Evolutionary conservation across 1,140 invertebrate species (phyloP), one percentile per base, ranked within the genome.

Genomic region (Cryptotermes secundus): DNA sequence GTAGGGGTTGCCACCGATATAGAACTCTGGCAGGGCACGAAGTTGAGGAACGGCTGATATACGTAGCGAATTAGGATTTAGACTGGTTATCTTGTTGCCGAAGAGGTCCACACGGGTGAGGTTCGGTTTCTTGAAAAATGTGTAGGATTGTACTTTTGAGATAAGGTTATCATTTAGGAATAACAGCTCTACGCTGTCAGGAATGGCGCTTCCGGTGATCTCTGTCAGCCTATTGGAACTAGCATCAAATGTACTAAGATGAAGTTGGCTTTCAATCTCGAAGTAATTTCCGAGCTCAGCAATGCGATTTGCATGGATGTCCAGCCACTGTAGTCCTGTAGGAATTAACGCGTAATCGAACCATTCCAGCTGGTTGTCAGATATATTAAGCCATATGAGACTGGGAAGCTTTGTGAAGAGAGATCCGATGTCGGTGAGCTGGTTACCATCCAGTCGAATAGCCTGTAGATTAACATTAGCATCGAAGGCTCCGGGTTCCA

Each of bases 271-370:
- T 91, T 97, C 96, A 87, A 97, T 95, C 89, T 97, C 96, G 87
- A 96, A 96, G 89, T 96, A 96, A 92, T 98, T 98, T 86, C 96
- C 96, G 85, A 98, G 90, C 89, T 96, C 95, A 86, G 92, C 93
- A 72, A 98, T 97, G 89, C 95, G 93, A 90, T 98, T 97, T 38
- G 94, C 93, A 87, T 97, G 95, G 87, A 98, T 95, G 90, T 98
- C 97, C 85, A 98, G 90, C 95, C 96, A 97, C 90, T 97, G 95
- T 81, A 98, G 91, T 85, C 95, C 94, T 85, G 94, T 95, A 82
- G 97, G 97, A 90, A 98, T 96, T 89, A 97, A 93, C 80, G 96
- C 96, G 88, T 98, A 98, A 87, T 98, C 96, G 88, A 98, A 97
- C 92, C 94, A 95, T 90, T 95, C 94, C 72, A 98, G 91, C 84